These are phyloP conservation scores for Phaenicophaeus curvirostris DNA, from an alignment of 2,797 vertebrate genomes.

Conservation along the genomic window DNA sequence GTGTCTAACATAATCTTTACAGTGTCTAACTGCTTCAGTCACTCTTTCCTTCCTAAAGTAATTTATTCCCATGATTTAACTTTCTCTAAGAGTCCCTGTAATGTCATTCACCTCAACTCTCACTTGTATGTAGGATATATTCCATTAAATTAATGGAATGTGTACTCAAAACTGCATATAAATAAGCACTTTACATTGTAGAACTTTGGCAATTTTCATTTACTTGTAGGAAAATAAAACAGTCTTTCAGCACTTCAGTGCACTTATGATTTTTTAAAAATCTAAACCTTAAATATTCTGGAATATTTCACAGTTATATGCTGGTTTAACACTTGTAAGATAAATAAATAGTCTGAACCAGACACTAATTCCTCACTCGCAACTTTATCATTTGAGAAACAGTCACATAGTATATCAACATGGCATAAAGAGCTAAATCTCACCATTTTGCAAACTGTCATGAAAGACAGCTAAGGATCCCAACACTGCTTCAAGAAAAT, in stretches of 20 bases:
- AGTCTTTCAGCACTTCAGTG: neutral
- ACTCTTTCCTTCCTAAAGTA: neutral
- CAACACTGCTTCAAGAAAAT: neutral
- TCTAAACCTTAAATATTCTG: neutral
- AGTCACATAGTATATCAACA: neutral
- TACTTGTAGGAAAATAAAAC: constrained; percentile 10
- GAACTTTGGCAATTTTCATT: neutral
- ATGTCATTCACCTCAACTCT: constrained; percentile 14
- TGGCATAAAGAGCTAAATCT: neutral
- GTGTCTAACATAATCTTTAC: neutral
- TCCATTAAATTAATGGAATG: neutral
- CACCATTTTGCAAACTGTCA: neutral
- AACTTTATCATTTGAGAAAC: neutral
- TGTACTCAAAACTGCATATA: constrained; percentile 24
- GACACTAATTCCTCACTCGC: neutral
- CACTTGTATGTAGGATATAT: neutral
- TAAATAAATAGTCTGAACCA: neutral
- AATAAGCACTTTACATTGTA: constrained; percentile 39
- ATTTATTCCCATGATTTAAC: constrained; percentile 13
- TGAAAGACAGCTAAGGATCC: neutral
- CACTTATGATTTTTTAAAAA: neutral
- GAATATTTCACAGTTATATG: constrained; percentile 10
- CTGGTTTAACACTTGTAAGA: neutral
- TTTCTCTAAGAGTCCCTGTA: neutral
- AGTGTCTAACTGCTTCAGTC: neutral